Conservation (phyloP, 2,113 vertebrate genomes). For the Thomomys bottae region DNA sequence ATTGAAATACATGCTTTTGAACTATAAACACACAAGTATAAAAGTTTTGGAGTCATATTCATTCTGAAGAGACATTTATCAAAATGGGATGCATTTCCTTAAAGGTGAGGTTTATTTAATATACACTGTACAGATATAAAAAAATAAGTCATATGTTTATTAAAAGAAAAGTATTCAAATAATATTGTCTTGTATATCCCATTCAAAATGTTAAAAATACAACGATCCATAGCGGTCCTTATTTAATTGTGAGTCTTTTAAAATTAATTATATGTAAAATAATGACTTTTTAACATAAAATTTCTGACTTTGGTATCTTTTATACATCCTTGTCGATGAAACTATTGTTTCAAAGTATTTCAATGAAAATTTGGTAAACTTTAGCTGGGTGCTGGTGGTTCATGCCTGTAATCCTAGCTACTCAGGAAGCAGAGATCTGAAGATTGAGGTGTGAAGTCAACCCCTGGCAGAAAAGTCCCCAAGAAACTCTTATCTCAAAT, state of each 20-base stretch:
- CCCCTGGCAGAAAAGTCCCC: too few relatives aligned
- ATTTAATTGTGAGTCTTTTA: neutral
- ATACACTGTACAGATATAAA: neutral
- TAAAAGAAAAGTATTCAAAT: neutral
- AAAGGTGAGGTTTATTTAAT: constrained; percentile 49
- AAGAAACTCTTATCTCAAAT: too few relatives aligned
- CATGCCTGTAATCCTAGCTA: too few relatives aligned
- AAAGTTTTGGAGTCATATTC: constrained; percentile 32
- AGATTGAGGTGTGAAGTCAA: too few relatives aligned
- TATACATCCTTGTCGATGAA: neutral
- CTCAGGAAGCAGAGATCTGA: too few relatives aligned
- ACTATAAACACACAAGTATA: constrained; percentile 57
- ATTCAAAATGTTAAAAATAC: constrained; percentile 4
- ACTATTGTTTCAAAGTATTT: neutral
- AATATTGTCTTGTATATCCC: neutral
- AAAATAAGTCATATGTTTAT: neutral
- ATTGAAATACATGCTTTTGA: constrained; percentile 55
- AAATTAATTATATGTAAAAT: neutral
- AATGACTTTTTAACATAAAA: neutral
- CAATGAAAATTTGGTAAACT: neutral
- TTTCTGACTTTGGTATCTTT: neutral
- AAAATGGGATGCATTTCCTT: constrained; percentile 52
- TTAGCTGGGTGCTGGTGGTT: too few relatives aligned
- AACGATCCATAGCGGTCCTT: neutral
- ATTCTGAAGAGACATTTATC: constrained; percentile 50